A percentile compares a stretch with the other conserved stretches of the same genome.
These are phyloP conservation scores for Sinocyclocheilus grahami DNA, from an alignment of 2,113 vertebrate genomes.

Conservation along the genomic window DNA sequence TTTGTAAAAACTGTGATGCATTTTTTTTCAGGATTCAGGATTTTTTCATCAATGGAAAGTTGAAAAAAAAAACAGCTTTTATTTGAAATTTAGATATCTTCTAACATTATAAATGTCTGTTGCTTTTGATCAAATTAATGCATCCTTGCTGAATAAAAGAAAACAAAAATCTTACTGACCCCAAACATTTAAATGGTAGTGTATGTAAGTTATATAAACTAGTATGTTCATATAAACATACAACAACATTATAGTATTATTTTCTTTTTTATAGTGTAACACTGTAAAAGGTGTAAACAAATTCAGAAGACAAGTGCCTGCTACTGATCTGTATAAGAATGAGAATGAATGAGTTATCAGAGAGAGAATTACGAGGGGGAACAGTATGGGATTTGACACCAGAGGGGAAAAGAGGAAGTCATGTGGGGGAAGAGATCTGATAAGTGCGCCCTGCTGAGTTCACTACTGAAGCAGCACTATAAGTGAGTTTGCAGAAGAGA, in stretches of 20 bases:
- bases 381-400: conserved; percentile 32
- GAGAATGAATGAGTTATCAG: conserved; percentile 4
- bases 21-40: too few relatives aligned
- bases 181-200: not conserved
- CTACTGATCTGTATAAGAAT: not conserved
- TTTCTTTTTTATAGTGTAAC: not conserved
- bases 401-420: conserved; percentile 31
- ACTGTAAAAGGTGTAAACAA: too few relatives aligned
- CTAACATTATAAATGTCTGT: not conserved
- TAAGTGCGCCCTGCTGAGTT: conserved; percentile 41
- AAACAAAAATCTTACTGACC: not conserved
- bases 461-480: conserved; percentile 16
- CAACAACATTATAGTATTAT: not conserved
- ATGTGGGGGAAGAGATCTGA: conserved; percentile 41
- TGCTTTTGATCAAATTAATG: not conserved
- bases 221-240: too few relatives aligned
- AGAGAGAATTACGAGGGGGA: conserved; percentile 40
- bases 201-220: too few relatives aligned
- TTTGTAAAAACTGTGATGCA: too few relatives aligned
- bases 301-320: not conserved
- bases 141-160: not conserved
- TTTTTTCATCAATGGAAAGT: too few relatives aligned
- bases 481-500: not conserved
- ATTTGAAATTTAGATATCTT: too few relatives aligned
- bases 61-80: too few relatives aligned